These are phyloP conservation scores for Furcula furcula DNA, from an alignment of 2,888 invertebrate genomes.

Conservation along the genomic window DNA sequence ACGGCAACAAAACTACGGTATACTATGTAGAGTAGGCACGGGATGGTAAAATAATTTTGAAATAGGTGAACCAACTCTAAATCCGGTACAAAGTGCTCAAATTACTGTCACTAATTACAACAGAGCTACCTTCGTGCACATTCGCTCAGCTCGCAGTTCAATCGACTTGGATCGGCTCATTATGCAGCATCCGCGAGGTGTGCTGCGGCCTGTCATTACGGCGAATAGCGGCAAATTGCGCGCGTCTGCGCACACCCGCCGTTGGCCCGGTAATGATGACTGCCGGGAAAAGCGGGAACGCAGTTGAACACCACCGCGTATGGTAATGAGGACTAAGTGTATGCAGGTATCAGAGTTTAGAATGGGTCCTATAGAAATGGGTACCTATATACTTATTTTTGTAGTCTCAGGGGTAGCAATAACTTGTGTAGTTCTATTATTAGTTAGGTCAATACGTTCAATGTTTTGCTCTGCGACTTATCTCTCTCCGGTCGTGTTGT, in stretches of 20 bases:
- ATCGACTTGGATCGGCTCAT: slow-evolving; percentile 71
- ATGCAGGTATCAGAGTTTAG: slow-evolving; percentile 12
- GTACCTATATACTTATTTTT: too few species aligned
- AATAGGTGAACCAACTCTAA: too few species aligned
- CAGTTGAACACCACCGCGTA: slow-evolving; percentile 41
- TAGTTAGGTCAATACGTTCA: too few species aligned
- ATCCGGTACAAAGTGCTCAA: slow-evolving; percentile 32
- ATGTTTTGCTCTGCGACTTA: too few species aligned
- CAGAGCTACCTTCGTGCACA: slow-evolving; percentile 8
- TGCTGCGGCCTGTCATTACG: slow-evolving; percentile 74
- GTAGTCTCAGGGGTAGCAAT: too few species aligned
- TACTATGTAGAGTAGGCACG: too few species aligned
- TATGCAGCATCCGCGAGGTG: slow-evolving; percentile 65
- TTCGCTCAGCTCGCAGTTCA: slow-evolving; percentile 59
- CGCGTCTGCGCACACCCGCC: slow-evolving; percentile 70
- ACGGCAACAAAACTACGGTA: too few species aligned
- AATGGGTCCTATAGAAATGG: too few species aligned
- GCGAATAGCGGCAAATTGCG: slow-evolving; percentile 79
- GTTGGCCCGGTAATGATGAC: slow-evolving; percentile 49
- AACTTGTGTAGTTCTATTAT: too few species aligned
- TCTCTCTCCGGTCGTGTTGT: too few species aligned
- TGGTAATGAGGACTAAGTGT: slow-evolving; percentile 50
- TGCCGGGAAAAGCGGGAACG: slow-evolving; percentile 63
- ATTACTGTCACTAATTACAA: slow-evolving; percentile 41
- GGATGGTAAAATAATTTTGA: too few species aligned